phyloP scores from a whole-genome alignment of 2,113 vertebrate genomes.

The Cavia aperea region DNA sequence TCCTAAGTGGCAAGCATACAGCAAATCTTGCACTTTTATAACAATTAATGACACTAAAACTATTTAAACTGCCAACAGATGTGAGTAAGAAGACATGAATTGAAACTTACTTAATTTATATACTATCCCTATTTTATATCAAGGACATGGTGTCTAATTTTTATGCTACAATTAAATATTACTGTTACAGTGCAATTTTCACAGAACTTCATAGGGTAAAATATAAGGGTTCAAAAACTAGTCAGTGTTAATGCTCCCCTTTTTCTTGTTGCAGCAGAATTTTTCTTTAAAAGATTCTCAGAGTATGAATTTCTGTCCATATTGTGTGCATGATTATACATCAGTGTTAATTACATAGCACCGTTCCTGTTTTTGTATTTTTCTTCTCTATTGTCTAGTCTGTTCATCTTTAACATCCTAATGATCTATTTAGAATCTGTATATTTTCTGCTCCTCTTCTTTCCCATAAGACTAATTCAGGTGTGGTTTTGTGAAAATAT shows the following conservation, averaged over 20 bases:
- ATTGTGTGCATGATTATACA: neutral
- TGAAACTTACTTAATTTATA: conserved; percentile 86
- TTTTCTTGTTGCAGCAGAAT: conserved; percentile 69
- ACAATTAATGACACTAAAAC: conserved; percentile 89
- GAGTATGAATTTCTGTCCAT: conserved; percentile 53
- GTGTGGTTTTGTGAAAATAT: conserved; percentile 18
- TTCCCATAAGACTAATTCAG: neutral
- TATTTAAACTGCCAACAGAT: conserved; percentile 88
- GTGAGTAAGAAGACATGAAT: conserved; percentile 84
- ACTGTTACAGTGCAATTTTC: conserved; percentile 72
- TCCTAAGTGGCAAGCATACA: conserved; percentile 86
- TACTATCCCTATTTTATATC: conserved; percentile 80
- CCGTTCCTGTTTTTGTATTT: neutral
- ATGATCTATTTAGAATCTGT: conserved; percentile 20
- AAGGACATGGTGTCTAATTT: conserved; percentile 82
- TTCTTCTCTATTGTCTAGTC: neutral
- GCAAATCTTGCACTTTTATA: conserved; percentile 89
- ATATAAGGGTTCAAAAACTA: conserved; percentile 68
- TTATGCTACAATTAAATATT: conserved; percentile 84
- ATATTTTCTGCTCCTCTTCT: neutral
- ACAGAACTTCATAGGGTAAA: conserved; percentile 74
- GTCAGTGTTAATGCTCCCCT: conserved; percentile 61
- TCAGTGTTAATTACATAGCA: conserved; percentile 38
- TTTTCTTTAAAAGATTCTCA: conserved; percentile 65
- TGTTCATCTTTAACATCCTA: conserved; percentile 24